Evolutionary conservation across 2,888 invertebrate genomes (phyloP).

Genomic region (Griposia aprilina): DNA sequence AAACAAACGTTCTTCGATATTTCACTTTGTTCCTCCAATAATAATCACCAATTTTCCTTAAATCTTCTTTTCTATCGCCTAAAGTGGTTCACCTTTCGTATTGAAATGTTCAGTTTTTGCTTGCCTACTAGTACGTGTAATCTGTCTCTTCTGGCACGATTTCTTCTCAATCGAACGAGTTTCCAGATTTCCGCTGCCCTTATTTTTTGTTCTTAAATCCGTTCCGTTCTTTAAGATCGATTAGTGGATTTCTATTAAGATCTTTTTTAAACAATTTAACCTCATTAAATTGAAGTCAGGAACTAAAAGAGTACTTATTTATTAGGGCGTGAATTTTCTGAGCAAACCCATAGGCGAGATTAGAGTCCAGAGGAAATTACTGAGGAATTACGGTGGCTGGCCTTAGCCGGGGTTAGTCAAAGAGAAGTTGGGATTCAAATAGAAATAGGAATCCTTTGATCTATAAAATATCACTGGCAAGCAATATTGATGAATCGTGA

Average conservation of each 20-base stretch:
- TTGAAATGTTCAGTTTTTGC: slow-evolving; percentile 74
- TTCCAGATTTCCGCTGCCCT: slow-evolving; percentile 16
- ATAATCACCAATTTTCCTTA: slow-evolving; percentile 62
- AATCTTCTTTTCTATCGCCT: slow-evolving; percentile 34
- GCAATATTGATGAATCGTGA: slow-evolving; percentile 71
- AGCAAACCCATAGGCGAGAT: slow-evolving; percentile 69
- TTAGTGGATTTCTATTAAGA: slow-evolving; percentile 27
- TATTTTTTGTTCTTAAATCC: slow-evolving; percentile 28
- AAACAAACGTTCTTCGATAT: slow-evolving; percentile 61
- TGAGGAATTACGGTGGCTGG: slow-evolving; percentile 78
- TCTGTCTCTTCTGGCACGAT: slow-evolving; percentile 50
- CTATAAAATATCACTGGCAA: slow-evolving; percentile 74
- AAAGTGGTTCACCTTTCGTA: slow-evolving; percentile 57
- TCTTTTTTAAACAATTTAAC: slow-evolving; percentile 54
- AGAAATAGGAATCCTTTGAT: slow-evolving; percentile 83
- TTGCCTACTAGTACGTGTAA: slow-evolving; percentile 47
- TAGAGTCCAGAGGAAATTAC: slow-evolving; percentile 79
- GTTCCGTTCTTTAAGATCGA: slow-evolving; percentile 19
- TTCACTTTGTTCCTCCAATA: slow-evolving; percentile 63
- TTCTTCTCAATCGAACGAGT: slow-evolving; percentile 27
- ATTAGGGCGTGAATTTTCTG: slow-evolving; percentile 69
- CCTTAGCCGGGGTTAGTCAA: slow-evolving; percentile 74
- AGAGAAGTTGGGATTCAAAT: slow-evolving; percentile 76
- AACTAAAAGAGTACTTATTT: slow-evolving; percentile 64
- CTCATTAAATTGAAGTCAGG: slow-evolving; percentile 58